Evolutionary conservation across 2,797 vertebrate genomes (phyloP).

Genomic region (Labroides dimidiatus): DNA sequence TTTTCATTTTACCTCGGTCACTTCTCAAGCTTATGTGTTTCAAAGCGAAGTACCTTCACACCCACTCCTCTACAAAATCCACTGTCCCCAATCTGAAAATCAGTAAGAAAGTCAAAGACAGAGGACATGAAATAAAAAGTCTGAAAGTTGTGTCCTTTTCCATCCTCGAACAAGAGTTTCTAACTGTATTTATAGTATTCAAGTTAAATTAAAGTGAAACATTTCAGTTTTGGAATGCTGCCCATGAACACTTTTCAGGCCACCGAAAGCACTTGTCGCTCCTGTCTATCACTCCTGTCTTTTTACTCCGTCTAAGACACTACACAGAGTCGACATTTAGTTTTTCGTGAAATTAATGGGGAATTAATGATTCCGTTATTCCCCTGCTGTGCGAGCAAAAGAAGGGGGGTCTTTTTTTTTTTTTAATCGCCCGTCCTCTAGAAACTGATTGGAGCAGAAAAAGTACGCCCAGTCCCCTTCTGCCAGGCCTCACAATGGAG

Average conservation of each 20-base stretch:
- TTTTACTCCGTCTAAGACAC: slow-evolving; percentile 55
- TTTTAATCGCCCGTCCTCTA: slow-evolving; percentile 79
- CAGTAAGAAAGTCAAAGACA: background rate
- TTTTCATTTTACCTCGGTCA: background rate
- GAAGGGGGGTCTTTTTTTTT: slow-evolving; percentile 67
- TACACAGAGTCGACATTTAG: slow-evolving; percentile 62
- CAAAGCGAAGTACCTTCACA: too few species aligned
- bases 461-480: slow-evolving; percentile 80
- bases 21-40: too few species aligned
- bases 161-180: background rate
- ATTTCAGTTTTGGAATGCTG: slow-evolving; percentile 46
- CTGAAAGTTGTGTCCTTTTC: background rate
- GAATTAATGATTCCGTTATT: slow-evolving; percentile 84
- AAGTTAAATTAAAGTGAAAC: slow-evolving; percentile 14
- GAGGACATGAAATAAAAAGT: background rate
- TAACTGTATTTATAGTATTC: background rate
- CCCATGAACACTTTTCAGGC: slow-evolving; percentile 39
- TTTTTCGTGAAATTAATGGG: slow-evolving; percentile 78
- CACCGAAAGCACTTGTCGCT: slow-evolving; percentile 72
- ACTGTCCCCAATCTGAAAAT: background rate
- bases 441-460: slow-evolving; percentile 81
- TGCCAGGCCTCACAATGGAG: slow-evolving; percentile 82
- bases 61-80: background rate
- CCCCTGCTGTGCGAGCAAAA: slow-evolving; percentile 72
- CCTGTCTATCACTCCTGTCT: slow-evolving; percentile 49